Evolutionary conservation across 2,888 invertebrate species (phyloP).

Genomic region (Lamellibrachia columna): DNA sequence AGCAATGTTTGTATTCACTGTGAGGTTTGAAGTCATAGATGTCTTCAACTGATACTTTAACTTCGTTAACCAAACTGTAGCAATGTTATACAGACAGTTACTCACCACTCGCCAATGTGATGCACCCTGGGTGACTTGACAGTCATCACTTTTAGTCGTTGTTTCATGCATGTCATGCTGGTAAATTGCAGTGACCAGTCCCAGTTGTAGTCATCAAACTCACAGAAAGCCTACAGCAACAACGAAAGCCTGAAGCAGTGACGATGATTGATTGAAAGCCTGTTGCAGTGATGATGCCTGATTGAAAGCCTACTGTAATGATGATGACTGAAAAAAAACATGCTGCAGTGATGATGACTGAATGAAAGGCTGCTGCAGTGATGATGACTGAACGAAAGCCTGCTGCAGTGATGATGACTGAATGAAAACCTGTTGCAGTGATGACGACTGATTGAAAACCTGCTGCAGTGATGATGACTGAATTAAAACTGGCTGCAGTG

Average conservation of each 20-base stretch:
- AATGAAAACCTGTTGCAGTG: neutral
- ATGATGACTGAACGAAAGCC: slow-evolving; percentile 82
- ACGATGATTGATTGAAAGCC: neutral
- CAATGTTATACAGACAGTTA: neutral
- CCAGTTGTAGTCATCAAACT: slow-evolving; percentile 99
- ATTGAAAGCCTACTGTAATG: too few relatives aligned
- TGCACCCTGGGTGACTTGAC: slow-evolving; percentile 94
- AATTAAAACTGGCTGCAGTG: too few relatives aligned
- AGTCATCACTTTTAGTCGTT: slow-evolving; percentile 81
- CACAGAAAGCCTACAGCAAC: slow-evolving; percentile 78
- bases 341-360: too few relatives aligned
- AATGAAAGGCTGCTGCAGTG: too few relatives aligned
- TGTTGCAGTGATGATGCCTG: too few relatives aligned
- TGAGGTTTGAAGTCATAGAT: neutral
- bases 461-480: too few relatives aligned
- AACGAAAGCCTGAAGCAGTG: neutral
- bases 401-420: slow-evolving; percentile 45
- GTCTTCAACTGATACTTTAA: too few relatives aligned
- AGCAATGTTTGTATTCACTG: neutral
- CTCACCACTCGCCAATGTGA: slow-evolving; percentile 98
- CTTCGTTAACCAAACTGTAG: neutral
- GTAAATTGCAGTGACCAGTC: slow-evolving; percentile 96
- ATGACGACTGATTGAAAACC: too few relatives aligned
- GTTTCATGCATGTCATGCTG: slow-evolving; percentile 76
- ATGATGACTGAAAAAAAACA: too few relatives aligned